Base-by-base conservation (phyloP, 2,113 vertebrate genomes). In the Thermophis baileyi region DNA sequence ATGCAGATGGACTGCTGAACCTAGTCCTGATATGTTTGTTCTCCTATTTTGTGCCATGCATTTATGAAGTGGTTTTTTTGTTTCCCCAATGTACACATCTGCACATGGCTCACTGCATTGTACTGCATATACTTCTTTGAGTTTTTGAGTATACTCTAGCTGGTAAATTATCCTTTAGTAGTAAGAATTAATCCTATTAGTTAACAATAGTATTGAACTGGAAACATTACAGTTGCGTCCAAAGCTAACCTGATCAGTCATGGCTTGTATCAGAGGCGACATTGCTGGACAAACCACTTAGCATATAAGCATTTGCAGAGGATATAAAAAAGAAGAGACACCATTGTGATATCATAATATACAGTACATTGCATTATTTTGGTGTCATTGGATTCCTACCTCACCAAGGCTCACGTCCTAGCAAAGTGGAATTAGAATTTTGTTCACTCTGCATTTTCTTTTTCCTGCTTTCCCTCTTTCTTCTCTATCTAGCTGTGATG, bases 171-270 rank as follows among this genome's bases (percentile, higher is more conserved):
- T 24, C 30, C 30, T 74, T 74, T 35, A 74, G 14, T 74, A 74
- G 2, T 74, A 74, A 74, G 4, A 74, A 74, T 14, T 16, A 35
- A 74, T 74, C 63, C 63, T 74, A 74, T 74, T 74, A 69, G 12
- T 69, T 69, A 69, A 69, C 35, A 30, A 44, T 47, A 49, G 24
- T 90, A 55, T 47, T 63, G 49, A 85, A 54, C 14, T 44, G 4
- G 60, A 4, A 46, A 69, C 47, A 0, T 0, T 20, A 47, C 51
- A 3, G 0, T 91, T 49, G 18, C 69, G 60, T 16, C 0, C 11
- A 30, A 22, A 90, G 46, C 53, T 49, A 25, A 20, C 16, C 27
- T n/a, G 18, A n/a, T 69, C 35, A 46, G 54, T 11, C 16, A 11
- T 35, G 87, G 30, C 18, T 49, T 51, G 27, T 69, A n/a, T n/a